Evolutionary conservation across 2,888 invertebrate species (phyloP), one percentile per base, ranked within the genome.

Genomic region (Mythimna albipuncta): DNA sequence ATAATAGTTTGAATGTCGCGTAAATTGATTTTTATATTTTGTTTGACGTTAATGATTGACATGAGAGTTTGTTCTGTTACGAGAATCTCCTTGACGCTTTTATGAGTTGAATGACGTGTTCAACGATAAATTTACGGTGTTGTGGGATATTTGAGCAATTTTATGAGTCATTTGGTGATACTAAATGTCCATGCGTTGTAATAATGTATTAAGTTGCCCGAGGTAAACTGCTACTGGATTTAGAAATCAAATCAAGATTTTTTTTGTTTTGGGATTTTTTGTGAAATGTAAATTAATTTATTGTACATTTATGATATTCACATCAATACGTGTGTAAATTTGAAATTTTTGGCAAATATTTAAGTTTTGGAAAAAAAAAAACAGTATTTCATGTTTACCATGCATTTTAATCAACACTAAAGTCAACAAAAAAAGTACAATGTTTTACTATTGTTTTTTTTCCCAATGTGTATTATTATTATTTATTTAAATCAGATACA

Each of bases 11-110:
- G 86, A 90, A 92, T 92, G 91, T 89, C 83, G 89, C 86, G 92
- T 94, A 93, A 95, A 96, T 96, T 94, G 92, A 93, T 93, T 96
- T 96, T 96, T 95, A 96, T 95, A 94, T 91, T 96, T 96, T 96
- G 96, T 96, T 96, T 96, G 96, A 96, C 96, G 87, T 91, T 91
- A 93, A 93, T 95, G 95, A 96, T 96, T 96, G 96, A 96, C 95
- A 93, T 93, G 94, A 91, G 92, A 91, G 90, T 79, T 77, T 69
- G 81, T 80, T 72, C 61, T 72, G 72, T 64, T 72, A 87, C 90
- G 85, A 83, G 85, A 85, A 83, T 85, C 86, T 78, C 87, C 80
- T 65, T 68, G 93, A 93, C 89, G 91, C 88, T 89, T 95, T 95
- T 95, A 96, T 90, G 91, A 92, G 74, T 91, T 94, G 82, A 90